Percentiles rank a stretch among this genome's conserved stretches.
Evolutionary conservation across 2,113 vertebrate genomes (phyloP).

Genomic region (Symphodus melops): DNA sequence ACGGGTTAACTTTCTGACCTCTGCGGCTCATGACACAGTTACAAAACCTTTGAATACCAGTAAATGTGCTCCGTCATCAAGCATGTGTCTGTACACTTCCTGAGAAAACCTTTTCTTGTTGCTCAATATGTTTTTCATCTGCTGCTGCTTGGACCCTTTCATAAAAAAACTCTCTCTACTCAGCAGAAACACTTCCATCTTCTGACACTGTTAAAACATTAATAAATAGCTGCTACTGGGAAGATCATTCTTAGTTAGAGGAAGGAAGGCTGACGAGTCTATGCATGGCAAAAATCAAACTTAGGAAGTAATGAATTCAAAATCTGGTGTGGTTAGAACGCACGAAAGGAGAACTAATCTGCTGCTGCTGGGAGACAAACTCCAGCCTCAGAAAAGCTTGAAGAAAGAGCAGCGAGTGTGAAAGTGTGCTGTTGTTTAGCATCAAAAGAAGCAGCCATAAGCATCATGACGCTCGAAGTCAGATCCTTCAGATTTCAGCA

Average conservation of each 20-base stretch:
- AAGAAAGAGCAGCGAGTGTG: background rate
- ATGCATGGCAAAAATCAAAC: constrained; percentile 15
- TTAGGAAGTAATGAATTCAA: constrained; percentile 19
- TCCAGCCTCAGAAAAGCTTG: background rate
- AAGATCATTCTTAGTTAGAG: constrained; percentile 9
- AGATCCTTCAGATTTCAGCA: constrained; percentile 7
- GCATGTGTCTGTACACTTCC: constrained; percentile 1
- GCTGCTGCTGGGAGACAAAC: background rate
- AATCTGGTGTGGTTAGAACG: background rate
- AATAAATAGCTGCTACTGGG: constrained; percentile 1
- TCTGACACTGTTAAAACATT: background rate
- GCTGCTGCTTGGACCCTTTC: background rate
- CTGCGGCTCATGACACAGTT: constrained; percentile 12
- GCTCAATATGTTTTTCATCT: constrained; percentile 10
- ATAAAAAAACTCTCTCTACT: background rate
- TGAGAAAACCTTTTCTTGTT: background rate
- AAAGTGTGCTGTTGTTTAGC: background rate
- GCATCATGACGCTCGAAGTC: constrained; percentile 5
- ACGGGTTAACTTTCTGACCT: constrained; percentile 19
- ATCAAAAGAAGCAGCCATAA: background rate
- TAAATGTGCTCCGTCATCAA: constrained; percentile 26
- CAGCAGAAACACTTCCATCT: constrained; percentile 8
- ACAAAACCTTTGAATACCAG: constrained; percentile 16
- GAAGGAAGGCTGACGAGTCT: constrained; percentile 20
- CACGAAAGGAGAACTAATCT: constrained; percentile 25